Evolutionary conservation across 2,888 invertebrate genomes (phyloP).

Genomic region (Boloria selene): DNA sequence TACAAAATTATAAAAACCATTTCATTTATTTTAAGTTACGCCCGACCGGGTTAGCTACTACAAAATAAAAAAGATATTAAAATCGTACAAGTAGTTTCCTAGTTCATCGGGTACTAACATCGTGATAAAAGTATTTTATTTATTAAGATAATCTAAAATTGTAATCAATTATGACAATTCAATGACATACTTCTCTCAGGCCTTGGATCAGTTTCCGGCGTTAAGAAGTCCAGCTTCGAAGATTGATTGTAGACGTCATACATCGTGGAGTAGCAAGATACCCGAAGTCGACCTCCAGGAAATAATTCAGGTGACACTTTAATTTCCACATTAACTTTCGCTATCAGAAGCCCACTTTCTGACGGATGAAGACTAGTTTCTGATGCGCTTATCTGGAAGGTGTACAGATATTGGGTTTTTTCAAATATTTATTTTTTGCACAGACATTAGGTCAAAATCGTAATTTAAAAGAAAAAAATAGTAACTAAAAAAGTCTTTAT

Average conservation of each 20-base stretch:
- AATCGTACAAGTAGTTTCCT: too few relatives aligned
- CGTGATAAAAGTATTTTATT: too few relatives aligned
- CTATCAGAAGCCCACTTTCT: constrained; percentile 78
- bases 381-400: constrained; percentile 66
- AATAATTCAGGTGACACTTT: constrained; percentile 83
- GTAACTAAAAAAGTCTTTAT: too few relatives aligned
- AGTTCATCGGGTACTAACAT: too few relatives aligned
- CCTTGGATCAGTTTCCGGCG: constrained; percentile 88
- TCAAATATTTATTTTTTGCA: not conserved
- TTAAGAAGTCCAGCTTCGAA: constrained; percentile 86
- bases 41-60: too few relatives aligned
- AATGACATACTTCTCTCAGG: constrained; percentile 87
- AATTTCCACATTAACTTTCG: constrained; percentile 82
- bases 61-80: too few relatives aligned
- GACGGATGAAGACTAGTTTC: constrained; percentile 71
- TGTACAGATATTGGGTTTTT: not conserved
- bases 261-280: constrained; percentile 88
- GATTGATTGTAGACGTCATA: constrained; percentile 86
- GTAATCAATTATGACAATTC: not conserved
- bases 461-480: too few relatives aligned
- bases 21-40: too few relatives aligned
- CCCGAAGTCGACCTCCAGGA: constrained; percentile 84
- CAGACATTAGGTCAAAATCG: too few relatives aligned
- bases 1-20: too few relatives aligned
- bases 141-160: too few relatives aligned